Percentiles rank a stretch among this genome's conserved stretches.
phyloP scores from a whole-genome alignment of 2,113 vertebrate species.

The Syngnathus floridae region DNA sequence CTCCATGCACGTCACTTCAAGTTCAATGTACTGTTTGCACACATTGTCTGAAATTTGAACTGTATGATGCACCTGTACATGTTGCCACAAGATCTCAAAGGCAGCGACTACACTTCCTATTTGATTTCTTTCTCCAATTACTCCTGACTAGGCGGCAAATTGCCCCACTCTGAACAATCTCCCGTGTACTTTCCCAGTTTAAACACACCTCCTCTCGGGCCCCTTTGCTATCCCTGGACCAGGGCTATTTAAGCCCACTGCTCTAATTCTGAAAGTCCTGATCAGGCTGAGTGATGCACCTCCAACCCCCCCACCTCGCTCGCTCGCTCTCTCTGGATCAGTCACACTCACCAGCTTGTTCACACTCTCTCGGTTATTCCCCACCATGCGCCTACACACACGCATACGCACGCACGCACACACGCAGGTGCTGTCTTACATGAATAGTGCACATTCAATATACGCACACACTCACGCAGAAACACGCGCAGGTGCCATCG shows the following conservation, averaged over 20 bases:
- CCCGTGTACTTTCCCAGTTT: conserved; percentile 43
- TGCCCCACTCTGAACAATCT: conserved; percentile 34
- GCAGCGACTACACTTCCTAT: conserved; percentile 1
- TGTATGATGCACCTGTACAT: conserved; percentile 15
- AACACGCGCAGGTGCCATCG: too few relatives aligned
- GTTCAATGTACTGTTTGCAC: neutral
- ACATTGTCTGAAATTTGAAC: neutral
- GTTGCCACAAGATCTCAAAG: neutral
- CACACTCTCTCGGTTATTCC: conserved; percentile 38
- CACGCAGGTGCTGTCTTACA: conserved; percentile 49
- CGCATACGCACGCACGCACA: conserved; percentile 17
- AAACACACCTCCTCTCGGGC: conserved; percentile 54
- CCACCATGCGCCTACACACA: conserved; percentile 27
- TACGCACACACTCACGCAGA: conserved; percentile 3
- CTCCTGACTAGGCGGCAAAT: conserved; percentile 10
- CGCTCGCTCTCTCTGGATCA: conserved; percentile 26
- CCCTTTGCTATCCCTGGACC: conserved; percentile 66
- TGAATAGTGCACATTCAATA: conserved; percentile 30
- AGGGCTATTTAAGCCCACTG: conserved; percentile 69
- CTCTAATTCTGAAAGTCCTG: conserved; percentile 67
- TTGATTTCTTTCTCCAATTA: conserved; percentile 1
- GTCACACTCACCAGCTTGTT: conserved; percentile 47
- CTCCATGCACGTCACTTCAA: neutral
- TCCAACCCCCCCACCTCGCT: conserved; percentile 40
- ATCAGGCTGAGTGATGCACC: conserved; percentile 63